Base-by-base conservation (phyloP, 2,888 invertebrate species). In the Diplolepis rosae region DNA sequence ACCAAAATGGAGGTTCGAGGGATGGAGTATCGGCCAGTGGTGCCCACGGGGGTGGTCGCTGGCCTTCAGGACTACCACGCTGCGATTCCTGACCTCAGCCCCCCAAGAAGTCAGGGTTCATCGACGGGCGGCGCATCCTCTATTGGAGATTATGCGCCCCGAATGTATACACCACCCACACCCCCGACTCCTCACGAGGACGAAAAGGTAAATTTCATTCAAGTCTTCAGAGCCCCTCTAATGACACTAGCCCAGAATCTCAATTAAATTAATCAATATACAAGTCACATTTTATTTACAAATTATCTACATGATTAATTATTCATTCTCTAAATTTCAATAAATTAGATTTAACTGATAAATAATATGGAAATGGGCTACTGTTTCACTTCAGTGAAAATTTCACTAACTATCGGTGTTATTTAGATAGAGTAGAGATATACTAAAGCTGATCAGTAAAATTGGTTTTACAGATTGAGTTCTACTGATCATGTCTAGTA, bases 1-100 rank as follows among this genome's bases (percentile, higher is more conserved):
- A 80, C 81, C 84, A 90, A 83, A 79, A 91, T 91, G 91, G 91
- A 91, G 87, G 91, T 91, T 77, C 90, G 91, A 74, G 88, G 91
- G 68, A 90, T 91, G 86, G 91, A 91, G 82, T 91, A 91, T 80
- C 90, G 91, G 72, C 91, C 91, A 83, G 87, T 85, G 84, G 87
- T 85, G 82, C 90, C 89, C 84, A 88, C 84, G 83, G 90, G 86
- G 88, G 89, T 84, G 68, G 84, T 85, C 45, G 81, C 85, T 68
- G 84, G 85, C 69, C 81, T 88, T 70, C 88, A 87, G 82, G 88
- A 88, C 79, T 88, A 88, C 81, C 88, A 88, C 80, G 87, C 88
- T 70, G 84, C 87, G n/a, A 87, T 88, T 70, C 88, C 88, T 71
- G 88, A 88, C 69, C 83, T 88, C 39, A 88, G 88, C 71, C 88